phyloP scores from a whole-genome alignment of 2,888 invertebrate genomes.

The Desoria tigrina region DNA sequence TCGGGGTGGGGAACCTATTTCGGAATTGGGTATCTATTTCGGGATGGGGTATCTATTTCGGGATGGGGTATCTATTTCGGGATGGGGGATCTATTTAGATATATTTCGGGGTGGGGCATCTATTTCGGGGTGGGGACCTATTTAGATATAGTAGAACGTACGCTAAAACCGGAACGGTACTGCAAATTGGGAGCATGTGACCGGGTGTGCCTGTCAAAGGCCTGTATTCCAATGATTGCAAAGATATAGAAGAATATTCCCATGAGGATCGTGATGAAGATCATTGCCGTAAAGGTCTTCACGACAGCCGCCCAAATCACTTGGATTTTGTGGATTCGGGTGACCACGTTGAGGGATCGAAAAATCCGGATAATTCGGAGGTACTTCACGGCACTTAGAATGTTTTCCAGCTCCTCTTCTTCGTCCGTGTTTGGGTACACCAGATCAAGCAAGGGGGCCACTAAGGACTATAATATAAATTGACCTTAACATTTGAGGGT shows the following conservation, averaged over 20 bases:
- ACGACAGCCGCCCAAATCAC: constrained; percentile 50
- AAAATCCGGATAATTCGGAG: constrained; percentile 50
- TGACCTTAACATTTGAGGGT: neutral
- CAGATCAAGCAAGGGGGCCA: constrained; percentile 39
- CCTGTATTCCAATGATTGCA: constrained; percentile 48
- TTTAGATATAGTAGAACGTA: too few relatives aligned
- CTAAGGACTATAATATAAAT: constrained; percentile 25
- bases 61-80: too few relatives aligned
- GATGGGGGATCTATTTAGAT: too few relatives aligned
- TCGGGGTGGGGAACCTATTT: neutral
- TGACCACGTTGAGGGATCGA: constrained; percentile 49
- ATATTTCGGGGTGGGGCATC: too few relatives aligned
- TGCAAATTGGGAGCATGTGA: constrained; percentile 33
- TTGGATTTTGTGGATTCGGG: constrained; percentile 48
- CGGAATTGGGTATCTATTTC: too few relatives aligned
- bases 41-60: too few relatives aligned
- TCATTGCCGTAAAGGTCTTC: constrained; percentile 47
- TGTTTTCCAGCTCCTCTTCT: constrained; percentile 31
- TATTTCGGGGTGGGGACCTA: neutral
- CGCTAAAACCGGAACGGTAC: constrained; percentile 39
- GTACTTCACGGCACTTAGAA: constrained; percentile 42
- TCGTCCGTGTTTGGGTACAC: constrained; percentile 36
- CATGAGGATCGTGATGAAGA: constrained; percentile 48
- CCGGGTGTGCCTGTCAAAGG: constrained; percentile 39
- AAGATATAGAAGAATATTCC: constrained; percentile 51